Conservation (phyloP, 2,888 invertebrate species). For the Drosophila mercatorum region DNA sequence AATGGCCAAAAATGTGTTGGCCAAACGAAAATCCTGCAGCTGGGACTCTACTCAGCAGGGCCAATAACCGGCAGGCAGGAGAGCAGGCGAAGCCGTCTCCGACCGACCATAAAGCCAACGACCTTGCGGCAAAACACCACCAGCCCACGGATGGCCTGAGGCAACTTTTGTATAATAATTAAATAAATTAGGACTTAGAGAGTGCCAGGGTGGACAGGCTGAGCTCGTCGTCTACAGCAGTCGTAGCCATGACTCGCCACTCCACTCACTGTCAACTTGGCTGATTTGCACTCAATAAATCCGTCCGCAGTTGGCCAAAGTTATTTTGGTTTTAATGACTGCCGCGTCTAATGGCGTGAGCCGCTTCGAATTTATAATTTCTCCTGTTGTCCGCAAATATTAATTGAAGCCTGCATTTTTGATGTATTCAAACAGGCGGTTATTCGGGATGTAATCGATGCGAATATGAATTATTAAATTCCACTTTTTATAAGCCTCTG, state of each 20-base stretch:
- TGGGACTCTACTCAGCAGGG: constrained; percentile 20
- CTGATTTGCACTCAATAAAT: constrained; percentile 78
- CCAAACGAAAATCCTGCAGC: constrained; percentile 32
- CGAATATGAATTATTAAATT: constrained; percentile 30
- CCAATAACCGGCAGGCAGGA: constrained; percentile 37
- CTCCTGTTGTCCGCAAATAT: constrained; percentile 35
- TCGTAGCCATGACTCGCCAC: not conserved
- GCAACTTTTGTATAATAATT: constrained; percentile 74
- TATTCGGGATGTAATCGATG: constrained; percentile 10
- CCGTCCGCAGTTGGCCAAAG: constrained; percentile 54
- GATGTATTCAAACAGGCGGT: constrained; percentile 7
- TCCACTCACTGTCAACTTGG: constrained; percentile 8
- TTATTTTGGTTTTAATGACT: constrained; percentile 55
- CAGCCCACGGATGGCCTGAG: constrained; percentile 7
- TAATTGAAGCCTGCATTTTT: constrained; percentile 56
- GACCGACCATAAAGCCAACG: constrained; percentile 48
- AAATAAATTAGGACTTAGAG: constrained; percentile 67
- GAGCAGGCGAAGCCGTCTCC: constrained; percentile 18
- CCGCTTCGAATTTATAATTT: constrained; percentile 51
- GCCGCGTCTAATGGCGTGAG: constrained; percentile 15
- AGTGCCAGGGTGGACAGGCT: constrained; percentile 26
- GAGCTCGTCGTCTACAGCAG: constrained; percentile 5
- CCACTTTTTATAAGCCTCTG: constrained; percentile 14
- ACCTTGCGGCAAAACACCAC: constrained; percentile 44
- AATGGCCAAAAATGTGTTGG: constrained; percentile 43